phyloP scores from a whole-genome alignment of 2,888 invertebrate species.

The Augochlorella aurata region DNA sequence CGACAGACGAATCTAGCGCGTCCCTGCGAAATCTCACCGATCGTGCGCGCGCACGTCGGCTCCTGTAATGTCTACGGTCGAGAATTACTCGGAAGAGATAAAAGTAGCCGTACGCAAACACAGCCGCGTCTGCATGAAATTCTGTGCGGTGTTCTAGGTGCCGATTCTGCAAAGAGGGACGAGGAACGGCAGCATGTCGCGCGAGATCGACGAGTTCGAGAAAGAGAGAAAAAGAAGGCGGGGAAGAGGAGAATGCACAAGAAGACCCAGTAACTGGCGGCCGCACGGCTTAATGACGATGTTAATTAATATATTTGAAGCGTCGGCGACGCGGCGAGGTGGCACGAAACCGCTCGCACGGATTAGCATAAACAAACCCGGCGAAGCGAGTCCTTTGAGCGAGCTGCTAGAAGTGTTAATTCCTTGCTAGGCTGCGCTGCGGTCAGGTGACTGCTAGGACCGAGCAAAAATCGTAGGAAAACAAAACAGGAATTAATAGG shows the following conservation, averaged over 20 bases:
- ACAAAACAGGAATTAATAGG: not conserved
- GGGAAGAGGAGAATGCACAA: conserved; percentile 22
- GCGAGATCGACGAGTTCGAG: not conserved
- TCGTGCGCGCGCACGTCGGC: conserved; percentile 38
- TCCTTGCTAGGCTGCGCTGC: conserved; percentile 69
- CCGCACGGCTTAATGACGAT: conserved; percentile 77
- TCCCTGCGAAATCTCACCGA: conserved; percentile 53
- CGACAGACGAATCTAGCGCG: conserved; percentile 57
- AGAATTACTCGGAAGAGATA: conserved; percentile 42
- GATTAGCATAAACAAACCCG: conserved; percentile 80
- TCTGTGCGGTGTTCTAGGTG: conserved; percentile 19
- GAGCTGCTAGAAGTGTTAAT: conserved; percentile 78
- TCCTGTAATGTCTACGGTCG: conserved; percentile 36
- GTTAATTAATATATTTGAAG: conserved; percentile 81
- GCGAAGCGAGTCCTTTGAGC: conserved; percentile 70
- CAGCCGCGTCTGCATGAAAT: conserved; percentile 25
- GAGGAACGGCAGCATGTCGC: conserved; percentile 10
- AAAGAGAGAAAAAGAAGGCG: not conserved
- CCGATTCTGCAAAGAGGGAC: conserved; percentile 17
- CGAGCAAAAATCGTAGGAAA: conserved; percentile 10
- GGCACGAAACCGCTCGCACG: conserved; percentile 65
- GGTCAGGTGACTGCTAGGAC: conserved; percentile 37
- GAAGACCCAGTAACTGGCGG: conserved; percentile 56
- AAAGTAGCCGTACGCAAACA: conserved; percentile 59
- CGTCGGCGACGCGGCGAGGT: conserved; percentile 63